These are phyloP conservation scores for Equus przewalskii DNA, from an alignment of 2,113 vertebrate genomes.

Conservation along the genomic window DNA sequence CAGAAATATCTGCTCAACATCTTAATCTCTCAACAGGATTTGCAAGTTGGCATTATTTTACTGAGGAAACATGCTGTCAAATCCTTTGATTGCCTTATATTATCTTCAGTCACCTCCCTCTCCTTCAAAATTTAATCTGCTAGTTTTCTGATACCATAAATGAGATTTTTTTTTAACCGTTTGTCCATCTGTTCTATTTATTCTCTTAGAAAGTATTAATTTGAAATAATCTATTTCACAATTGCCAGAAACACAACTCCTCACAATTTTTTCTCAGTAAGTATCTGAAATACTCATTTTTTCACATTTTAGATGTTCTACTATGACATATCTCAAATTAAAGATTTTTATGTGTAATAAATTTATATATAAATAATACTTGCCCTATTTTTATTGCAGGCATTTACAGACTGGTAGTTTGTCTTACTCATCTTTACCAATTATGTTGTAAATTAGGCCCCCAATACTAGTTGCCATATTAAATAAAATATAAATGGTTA, in stretches of 20 bases:
- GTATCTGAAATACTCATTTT: not conserved
- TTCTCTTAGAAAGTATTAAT: not conserved
- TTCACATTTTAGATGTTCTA: not conserved
- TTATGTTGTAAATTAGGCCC: not conserved
- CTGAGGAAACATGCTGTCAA: not conserved
- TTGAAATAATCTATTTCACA: not conserved
- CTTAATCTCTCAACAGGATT: not conserved
- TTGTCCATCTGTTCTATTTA: not conserved
- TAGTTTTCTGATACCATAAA: not conserved
- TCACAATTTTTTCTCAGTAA: not conserved
- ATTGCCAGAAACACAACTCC: not conserved
- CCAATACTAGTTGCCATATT: not conserved
- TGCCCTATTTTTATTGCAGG: not conserved
- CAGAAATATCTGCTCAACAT: not conserved
- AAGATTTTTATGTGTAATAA: not conserved
- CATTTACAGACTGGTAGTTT: not conserved
- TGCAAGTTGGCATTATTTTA: not conserved
- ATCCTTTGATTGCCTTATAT: not conserved
- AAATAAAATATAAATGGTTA: not conserved
- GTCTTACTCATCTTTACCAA: not conserved
- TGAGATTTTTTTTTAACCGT: not conserved
- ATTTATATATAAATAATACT: not conserved
- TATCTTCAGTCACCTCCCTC: not conserved
- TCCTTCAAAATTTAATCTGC: not conserved
- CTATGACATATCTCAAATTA: not conserved